A percentile compares a stretch with the other conserved stretches of the same genome.
Conservation (phyloP, 2,797 vertebrate genomes). For the Sebastes vulpes region DNA sequence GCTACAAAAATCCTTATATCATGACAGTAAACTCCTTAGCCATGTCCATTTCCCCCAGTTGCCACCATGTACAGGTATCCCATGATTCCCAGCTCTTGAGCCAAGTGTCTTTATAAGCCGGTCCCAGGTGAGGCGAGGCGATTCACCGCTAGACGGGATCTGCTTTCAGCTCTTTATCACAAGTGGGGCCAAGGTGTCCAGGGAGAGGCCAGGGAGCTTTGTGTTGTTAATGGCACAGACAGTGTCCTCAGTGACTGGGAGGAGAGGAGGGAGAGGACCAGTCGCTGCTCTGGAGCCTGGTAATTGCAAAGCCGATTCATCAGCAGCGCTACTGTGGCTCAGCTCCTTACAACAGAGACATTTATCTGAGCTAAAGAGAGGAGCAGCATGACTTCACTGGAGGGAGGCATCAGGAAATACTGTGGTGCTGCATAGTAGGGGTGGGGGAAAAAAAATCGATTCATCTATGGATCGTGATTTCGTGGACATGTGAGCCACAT, state of each 20-base stretch:
- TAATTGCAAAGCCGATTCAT: constrained; percentile 79
- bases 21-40: background rate
- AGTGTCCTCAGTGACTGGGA: constrained; percentile 75
- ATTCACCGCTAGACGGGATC: constrained; percentile 75
- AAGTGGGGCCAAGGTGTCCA: constrained; percentile 78
- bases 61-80: constrained; percentile 37
- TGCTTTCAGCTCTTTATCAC: constrained; percentile 84
- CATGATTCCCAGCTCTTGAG: constrained; percentile 66
- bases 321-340: constrained; percentile 28
- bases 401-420: constrained; percentile 30
- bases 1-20: background rate
- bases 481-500: background rate
- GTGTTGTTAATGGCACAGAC: constrained; percentile 83
- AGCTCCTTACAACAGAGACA: constrained; percentile 51
- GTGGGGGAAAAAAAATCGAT: no score
- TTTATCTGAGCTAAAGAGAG: constrained; percentile 52
- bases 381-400: constrained; percentile 39
- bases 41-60: background rate
- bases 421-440: background rate
- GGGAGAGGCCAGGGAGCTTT: constrained; percentile 76
- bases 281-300: constrained; percentile 75
- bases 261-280: constrained; percentile 58
- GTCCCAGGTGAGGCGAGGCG: constrained; percentile 70
- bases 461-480: no score
- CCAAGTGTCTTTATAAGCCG: constrained; percentile 58